Conservation (phyloP, 2,113 vertebrate genomes). For the Ondatra zibethicus region DNA sequence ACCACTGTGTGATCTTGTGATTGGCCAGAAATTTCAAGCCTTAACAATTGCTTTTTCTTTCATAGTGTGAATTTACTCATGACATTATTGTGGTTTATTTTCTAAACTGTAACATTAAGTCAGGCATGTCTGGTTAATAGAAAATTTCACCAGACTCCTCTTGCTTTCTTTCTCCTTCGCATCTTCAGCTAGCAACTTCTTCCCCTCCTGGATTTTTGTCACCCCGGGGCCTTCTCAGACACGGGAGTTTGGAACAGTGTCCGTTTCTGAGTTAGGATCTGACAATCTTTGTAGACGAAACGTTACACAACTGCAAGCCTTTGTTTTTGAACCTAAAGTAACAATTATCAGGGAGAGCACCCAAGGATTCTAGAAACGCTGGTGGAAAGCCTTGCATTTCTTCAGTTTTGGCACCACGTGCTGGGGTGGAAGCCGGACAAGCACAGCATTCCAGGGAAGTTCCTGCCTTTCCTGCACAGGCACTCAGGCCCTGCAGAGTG, state of each 20-base stretch:
- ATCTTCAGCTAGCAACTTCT: slow-evolving; percentile 20
- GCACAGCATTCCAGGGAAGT: background rate
- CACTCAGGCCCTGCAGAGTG: background rate
- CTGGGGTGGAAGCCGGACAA: background rate
- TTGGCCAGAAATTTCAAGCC: background rate
- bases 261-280: slow-evolving; percentile 76
- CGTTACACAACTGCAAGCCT: slow-evolving; percentile 67
- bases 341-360: slow-evolving; percentile 52
- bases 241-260: slow-evolving; percentile 54
- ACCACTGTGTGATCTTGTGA: background rate
- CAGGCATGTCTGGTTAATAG: slow-evolving; percentile 39
- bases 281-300: slow-evolving; percentile 72
- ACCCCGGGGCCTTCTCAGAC: slow-evolving; percentile 57
- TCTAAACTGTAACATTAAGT: background rate
- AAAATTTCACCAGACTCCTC: background rate
- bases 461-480: accelerated
- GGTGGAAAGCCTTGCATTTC: slow-evolving; percentile 5
- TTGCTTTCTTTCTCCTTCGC: background rate
- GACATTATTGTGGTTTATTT: slow-evolving; percentile 53
- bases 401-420: accelerated
- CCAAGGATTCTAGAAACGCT: slow-evolving; percentile 61
- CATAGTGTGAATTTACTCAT: slow-evolving; percentile 51
- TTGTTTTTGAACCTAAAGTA: slow-evolving; percentile 79
- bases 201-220: slow-evolving; percentile 50
- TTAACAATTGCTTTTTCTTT: background rate